Evolutionary conservation across 2,113 vertebrate genomes (phyloP).

Genomic region (Campylorhamphus procurvoides): DNA sequence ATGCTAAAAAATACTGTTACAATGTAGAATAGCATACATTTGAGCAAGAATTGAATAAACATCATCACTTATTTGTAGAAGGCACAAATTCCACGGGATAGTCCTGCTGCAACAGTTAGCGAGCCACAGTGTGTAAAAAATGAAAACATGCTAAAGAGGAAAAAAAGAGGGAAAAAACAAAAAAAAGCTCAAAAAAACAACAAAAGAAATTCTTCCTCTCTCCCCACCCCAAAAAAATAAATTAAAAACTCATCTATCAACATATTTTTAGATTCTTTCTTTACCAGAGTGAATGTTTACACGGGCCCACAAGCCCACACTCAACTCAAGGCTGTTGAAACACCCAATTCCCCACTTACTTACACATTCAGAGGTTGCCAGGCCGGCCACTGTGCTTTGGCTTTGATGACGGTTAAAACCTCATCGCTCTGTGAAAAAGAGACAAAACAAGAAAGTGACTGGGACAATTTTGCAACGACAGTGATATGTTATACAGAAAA

Average conservation of each 20-base stretch:
- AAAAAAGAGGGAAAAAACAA: background rate
- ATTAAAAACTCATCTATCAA: background rate
- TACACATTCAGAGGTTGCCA: slow-evolving; percentile 98
- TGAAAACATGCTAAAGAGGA: background rate
- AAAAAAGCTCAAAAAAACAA: background rate
- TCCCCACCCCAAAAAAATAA: too few species aligned
- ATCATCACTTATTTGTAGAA: background rate
- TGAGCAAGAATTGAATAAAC: background rate
- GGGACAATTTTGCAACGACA: background rate
- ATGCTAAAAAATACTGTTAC: background rate
- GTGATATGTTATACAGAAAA: background rate
- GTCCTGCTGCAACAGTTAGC: background rate
- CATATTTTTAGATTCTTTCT: background rate
- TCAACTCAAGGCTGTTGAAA: background rate
- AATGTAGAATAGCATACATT: background rate
- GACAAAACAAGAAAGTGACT: slow-evolving; percentile 22
- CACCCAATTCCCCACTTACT: slow-evolving; percentile 74
- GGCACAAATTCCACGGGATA: background rate
- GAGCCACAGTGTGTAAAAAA: background rate
- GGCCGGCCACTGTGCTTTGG: slow-evolving; percentile 98
- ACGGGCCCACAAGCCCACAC: background rate
- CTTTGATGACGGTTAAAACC: slow-evolving; percentile 97
- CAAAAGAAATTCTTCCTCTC: background rate
- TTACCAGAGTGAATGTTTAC: background rate
- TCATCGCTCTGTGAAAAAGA: slow-evolving; percentile 88